A percentile compares a stretch with the other conserved stretches of the same genome.
These are phyloP conservation scores for Amniataba percoides DNA, from an alignment of 2,797 vertebrate genomes.

Conservation along the genomic window DNA sequence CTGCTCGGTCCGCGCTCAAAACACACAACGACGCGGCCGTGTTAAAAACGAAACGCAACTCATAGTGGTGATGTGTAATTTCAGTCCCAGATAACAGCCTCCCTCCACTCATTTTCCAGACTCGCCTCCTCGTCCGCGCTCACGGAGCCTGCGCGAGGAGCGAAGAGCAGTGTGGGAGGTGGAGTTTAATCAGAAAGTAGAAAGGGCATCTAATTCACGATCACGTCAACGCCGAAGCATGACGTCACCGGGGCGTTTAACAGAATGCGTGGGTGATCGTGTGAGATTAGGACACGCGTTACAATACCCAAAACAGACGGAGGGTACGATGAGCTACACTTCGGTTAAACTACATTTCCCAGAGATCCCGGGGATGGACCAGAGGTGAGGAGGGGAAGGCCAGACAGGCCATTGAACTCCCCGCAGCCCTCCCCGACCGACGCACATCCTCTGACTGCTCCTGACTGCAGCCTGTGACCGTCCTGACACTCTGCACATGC, in stretches of 20 bases:
- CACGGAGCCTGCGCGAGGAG: slow-evolving; percentile 69
- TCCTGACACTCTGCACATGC: background rate
- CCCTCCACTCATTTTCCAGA: slow-evolving; percentile 71
- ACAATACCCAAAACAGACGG: accelerated
- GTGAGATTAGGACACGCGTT: accelerated
- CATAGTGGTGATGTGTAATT: slow-evolving; percentile 39
- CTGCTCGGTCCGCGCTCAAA: background rate
- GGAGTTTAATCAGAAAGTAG: slow-evolving; percentile 48
- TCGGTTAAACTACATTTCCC: slow-evolving; percentile 80
- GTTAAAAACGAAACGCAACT: slow-evolving; percentile 4
- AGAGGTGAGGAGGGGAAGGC: slow-evolving; percentile 67
- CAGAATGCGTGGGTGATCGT: accelerated
- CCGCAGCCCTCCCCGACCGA: slow-evolving; percentile 40
- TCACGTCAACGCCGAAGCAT: accelerated
- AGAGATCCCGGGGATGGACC: slow-evolving; percentile 12
- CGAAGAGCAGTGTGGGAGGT: slow-evolving; percentile 69
- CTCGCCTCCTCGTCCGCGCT: slow-evolving; percentile 47
- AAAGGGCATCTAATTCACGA: accelerated
- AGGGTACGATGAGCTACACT: background rate
- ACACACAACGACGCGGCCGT: background rate
- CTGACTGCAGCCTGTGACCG: too few species aligned
- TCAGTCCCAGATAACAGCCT: slow-evolving; percentile 40
- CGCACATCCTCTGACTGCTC: slow-evolving; percentile 27
- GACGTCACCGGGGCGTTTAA: accelerated
- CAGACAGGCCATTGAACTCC: slow-evolving; percentile 82